phyloP scores from a whole-genome alignment of 2,888 invertebrate genomes.

The Pterobdella sp. region DNA sequence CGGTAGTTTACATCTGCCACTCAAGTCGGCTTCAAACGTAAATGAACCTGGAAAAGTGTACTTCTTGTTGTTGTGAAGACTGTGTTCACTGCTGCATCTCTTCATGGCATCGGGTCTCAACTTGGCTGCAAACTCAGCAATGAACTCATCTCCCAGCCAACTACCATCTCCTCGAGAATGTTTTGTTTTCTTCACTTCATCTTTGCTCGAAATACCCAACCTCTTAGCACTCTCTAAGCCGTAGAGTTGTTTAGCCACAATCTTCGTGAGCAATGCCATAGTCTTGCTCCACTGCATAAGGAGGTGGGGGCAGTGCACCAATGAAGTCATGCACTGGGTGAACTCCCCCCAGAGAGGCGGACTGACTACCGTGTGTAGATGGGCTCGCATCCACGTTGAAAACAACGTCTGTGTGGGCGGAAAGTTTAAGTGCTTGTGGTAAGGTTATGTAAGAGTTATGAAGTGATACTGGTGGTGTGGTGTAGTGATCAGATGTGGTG shows the following conservation, averaged over 20 bases:
- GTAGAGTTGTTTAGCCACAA: neutral
- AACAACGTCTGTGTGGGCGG: conserved; percentile 76
- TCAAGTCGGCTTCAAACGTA: neutral
- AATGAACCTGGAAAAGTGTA: neutral
- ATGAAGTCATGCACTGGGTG: conserved; percentile 71
- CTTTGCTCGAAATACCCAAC: too few relatives aligned
- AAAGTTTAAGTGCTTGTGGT: too few relatives aligned
- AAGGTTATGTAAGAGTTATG: too few relatives aligned
- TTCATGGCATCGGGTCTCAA: too few relatives aligned
- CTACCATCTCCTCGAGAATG: too few relatives aligned
- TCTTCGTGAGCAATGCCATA: neutral
- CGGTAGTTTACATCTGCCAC: neutral
- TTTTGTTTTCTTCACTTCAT: too few relatives aligned
- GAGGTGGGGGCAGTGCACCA: conserved; percentile 87
- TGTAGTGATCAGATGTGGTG: too few relatives aligned
- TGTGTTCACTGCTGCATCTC: conserved; percentile 7
- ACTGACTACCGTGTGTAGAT: conserved; percentile 81
- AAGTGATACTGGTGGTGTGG: too few relatives aligned
- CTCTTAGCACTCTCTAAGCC: neutral
- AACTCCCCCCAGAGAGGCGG: conserved; percentile 87
- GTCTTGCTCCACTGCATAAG: conserved; percentile 78
- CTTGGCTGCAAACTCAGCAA: neutral
- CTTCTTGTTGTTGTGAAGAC: neutral
- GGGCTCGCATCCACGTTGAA: conserved; percentile 95
- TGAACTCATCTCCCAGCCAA: too few relatives aligned